Base-by-base conservation (phyloP, 2,888 invertebrate genomes). In the Athalia cordata region DNA sequence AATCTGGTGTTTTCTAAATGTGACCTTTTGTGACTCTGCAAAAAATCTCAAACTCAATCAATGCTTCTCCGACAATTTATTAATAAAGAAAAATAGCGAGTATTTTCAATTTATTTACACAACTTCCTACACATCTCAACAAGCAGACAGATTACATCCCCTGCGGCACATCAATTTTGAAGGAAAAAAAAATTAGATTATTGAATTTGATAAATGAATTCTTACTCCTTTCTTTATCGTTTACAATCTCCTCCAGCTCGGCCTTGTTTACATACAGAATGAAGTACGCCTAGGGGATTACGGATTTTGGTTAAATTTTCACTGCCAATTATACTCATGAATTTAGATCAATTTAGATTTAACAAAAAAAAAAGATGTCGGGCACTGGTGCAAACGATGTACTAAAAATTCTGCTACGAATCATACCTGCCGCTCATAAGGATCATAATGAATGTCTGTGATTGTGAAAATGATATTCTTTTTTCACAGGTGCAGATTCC, bases 151-250 rank as follows among this genome's bases (percentile, higher is more conserved):
- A 78, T 50, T 62, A 55, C 78, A 61, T 78, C 78, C 78, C 74
- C 70, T 57, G 74, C 64, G 50, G 68, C 78, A 78, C 78, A 74
- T 66, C 8, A 65, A 77, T 66, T 52, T 57, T 57, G 65, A 66
- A 68, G 59, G 7, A n/a, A n/a, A 66, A 55, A 80, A 47, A 59
- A 77, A 75, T 59, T 50, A 77, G 43, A 70, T 8, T 65, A 70
- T 76, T 64, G 77, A 74, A 61, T 59, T 79, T 79, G 49, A 47
- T 79, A 74, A 79, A 78, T 78, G 72, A 64, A 79, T 79, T 81
- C 82, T 84, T 84, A 84, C 84, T 83, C 80, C 83, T 82, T 80
- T 79, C 81, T 80, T 81, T 81, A 84, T 83, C 79, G 82, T 77
- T 80, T 78, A 80, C 79, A 80, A 81, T 82, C 79, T 82, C 82